A percentile compares a stretch with the other conserved stretches of the same genome.
These are phyloP conservation scores for Archocentrus centrarchus DNA, from an alignment of 2,113 vertebrate species.

Conservation along the genomic window DNA sequence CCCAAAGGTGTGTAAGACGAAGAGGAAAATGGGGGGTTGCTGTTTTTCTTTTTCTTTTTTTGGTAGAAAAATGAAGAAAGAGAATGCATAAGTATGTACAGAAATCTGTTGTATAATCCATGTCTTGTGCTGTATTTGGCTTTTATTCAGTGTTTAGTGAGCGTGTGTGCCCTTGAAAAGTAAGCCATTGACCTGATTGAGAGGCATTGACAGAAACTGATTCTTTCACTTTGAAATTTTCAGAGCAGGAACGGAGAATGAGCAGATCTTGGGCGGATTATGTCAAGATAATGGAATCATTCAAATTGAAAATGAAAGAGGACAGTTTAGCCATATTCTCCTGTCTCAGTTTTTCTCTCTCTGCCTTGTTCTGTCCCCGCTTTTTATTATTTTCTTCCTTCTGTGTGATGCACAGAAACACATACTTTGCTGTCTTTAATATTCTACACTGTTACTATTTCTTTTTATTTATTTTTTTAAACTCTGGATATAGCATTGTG, in stretches of 20 bases:
- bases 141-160: constrained; percentile 10
- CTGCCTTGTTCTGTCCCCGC: background rate
- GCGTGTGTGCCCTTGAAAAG: constrained; percentile 60
- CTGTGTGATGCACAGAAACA: constrained; percentile 26
- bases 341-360: constrained; percentile 25
- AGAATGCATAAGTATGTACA: constrained; percentile 11
- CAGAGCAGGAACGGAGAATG: constrained; percentile 50
- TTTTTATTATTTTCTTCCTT: constrained; percentile 38
- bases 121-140: background rate
- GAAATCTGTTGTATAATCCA: constrained; percentile 33
- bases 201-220: constrained; percentile 58
- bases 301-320: constrained; percentile 71
- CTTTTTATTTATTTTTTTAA: constrained; percentile 51
- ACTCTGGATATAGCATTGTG: constrained; percentile 53
- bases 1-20: constrained; percentile 12
- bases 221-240: constrained; percentile 58
- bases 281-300: constrained; percentile 76
- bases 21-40: background rate
- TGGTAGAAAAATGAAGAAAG: background rate
- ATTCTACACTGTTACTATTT: constrained; percentile 32
- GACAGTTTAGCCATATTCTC: constrained; percentile 63
- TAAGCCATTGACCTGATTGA: constrained; percentile 71
- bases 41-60: background rate
- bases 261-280: constrained; percentile 69
- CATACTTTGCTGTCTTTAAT: constrained; percentile 16